Percentiles rank a stretch among this genome's conserved stretches.
Conservation (phyloP, 2,113 vertebrate species). For the Budorcas taxicolor region DNA sequence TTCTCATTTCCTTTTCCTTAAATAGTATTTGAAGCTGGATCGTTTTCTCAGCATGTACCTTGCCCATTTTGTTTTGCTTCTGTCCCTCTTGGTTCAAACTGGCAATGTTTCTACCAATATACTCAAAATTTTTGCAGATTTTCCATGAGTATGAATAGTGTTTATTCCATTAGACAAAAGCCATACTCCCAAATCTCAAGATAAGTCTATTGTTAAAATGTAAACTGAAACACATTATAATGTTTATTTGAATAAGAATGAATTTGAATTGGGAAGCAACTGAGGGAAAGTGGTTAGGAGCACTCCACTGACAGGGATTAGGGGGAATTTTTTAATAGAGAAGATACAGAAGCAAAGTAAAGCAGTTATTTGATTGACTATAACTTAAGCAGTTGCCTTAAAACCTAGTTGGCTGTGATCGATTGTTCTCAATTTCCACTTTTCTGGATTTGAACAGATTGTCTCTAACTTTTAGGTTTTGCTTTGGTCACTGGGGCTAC, state of each 20-base stretch:
- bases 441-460: background rate
- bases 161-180: background rate
- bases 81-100: background rate
- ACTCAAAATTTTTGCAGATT: background rate
- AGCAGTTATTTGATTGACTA: background rate
- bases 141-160: background rate
- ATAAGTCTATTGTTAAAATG: background rate
- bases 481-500: background rate
- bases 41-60: background rate
- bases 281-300: background rate
- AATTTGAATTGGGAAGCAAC: background rate
- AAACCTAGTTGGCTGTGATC: background rate
- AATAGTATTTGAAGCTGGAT: background rate
- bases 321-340: background rate
- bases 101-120: background rate
- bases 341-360: background rate
- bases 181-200: background rate
- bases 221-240: background rate
- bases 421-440: background rate
- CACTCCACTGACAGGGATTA: background rate
- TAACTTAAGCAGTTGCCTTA: background rate
- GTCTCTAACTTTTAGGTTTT: background rate
- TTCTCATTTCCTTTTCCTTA: background rate
- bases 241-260: background rate
- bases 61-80: background rate